These are phyloP conservation scores for Noturus placidus DNA, from an alignment of 2,113 vertebrate genomes.

Conservation along the genomic window DNA sequence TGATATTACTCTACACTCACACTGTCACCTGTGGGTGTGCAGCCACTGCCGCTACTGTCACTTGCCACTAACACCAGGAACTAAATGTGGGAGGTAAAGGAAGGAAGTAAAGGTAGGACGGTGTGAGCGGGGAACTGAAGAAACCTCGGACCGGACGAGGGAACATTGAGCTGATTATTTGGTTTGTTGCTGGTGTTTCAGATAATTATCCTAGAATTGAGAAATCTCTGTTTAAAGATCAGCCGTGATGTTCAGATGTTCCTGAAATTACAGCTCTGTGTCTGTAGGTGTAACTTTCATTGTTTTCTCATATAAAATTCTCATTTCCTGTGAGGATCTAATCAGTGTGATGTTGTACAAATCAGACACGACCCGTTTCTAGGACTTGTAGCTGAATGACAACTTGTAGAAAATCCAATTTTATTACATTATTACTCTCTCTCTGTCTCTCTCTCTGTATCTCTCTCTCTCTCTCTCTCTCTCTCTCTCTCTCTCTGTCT, in stretches of 20 bases:
- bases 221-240: background rate
- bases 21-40: background rate
- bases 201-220: background rate
- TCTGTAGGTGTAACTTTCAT: background rate
- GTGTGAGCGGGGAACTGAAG: background rate
- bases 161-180: background rate
- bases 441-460: background rate
- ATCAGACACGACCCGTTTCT: conserved; percentile 55
- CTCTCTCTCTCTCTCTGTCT: background rate
- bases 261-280: background rate
- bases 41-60: background rate
- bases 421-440: conserved; percentile 55
- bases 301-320: background rate
- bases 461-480: conserved; percentile 2
- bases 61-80: no score
- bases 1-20: background rate
- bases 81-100: background rate
- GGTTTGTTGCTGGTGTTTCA: background rate
- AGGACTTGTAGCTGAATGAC: conserved; percentile 40
- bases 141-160: background rate
- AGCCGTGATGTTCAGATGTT: background rate
- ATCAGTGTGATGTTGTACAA: conserved; percentile 25
- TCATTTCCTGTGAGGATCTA: background rate
- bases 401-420: conserved; percentile 58
- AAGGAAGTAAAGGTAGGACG: background rate